phyloP scores from a whole-genome alignment of 92 coral and sea anemone species.

The Bergia puertoricense region DNA sequence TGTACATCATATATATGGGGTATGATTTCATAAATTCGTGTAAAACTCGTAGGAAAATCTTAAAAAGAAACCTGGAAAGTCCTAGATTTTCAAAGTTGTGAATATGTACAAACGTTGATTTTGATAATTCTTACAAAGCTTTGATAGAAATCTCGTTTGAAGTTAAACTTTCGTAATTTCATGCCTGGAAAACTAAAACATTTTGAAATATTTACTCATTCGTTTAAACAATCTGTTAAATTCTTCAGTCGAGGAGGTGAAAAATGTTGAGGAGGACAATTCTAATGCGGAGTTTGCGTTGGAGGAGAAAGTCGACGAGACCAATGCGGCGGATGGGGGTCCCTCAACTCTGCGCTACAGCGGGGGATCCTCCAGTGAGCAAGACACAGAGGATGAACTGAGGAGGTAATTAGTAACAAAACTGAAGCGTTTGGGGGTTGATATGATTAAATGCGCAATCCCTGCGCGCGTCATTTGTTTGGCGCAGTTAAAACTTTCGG shows the following conservation, averaged over 20 bases:
- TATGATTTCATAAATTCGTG: too few species aligned
- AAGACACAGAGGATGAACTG: conserved; percentile 93
- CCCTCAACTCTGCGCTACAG: conserved; percentile 36
- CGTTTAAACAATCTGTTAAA: neutral
- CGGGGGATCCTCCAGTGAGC: conserved; percentile 72
- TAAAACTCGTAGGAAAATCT: too few species aligned
- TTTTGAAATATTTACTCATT: neutral
- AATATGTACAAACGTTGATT: too few species aligned
- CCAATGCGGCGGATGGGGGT: conserved; percentile 17
- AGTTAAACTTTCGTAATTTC: too few species aligned
- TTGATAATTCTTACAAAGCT: too few species aligned
- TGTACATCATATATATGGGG: too few species aligned
- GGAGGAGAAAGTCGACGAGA: conserved; percentile 28
- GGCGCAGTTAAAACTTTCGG: too few species aligned
- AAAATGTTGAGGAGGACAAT: conserved; percentile 35
- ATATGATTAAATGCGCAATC: neutral
- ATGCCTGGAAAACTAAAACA: too few species aligned
- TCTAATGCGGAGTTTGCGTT: conserved; percentile 50
- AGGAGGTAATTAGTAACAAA: conserved; percentile 47
- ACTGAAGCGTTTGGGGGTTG: neutral
- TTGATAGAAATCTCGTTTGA: too few species aligned
- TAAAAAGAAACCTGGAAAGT: too few species aligned
- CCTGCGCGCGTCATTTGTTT: neutral
- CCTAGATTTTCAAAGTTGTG: too few species aligned
- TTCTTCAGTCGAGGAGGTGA: conserved; percentile 35